Conservation (phyloP, 1,140 invertebrate genomes). For the Diorhabda carinulata region DNA sequence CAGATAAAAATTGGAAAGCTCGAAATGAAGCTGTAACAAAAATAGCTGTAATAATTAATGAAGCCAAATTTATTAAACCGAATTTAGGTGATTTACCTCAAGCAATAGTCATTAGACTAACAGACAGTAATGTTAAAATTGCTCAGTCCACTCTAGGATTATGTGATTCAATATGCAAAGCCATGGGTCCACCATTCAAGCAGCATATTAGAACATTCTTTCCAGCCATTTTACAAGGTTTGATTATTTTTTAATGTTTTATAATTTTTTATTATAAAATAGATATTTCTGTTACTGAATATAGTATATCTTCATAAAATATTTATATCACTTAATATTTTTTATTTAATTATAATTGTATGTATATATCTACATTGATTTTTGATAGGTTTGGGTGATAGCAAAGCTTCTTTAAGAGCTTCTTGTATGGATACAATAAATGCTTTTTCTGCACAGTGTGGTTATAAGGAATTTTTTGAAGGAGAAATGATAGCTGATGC, state of each 20-base stretch:
- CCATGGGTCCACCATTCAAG: constrained; percentile 78
- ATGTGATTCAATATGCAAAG: constrained; percentile 71
- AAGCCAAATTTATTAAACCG: constrained; percentile 75
- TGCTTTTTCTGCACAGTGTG: constrained; percentile 75
- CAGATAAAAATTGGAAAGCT: constrained; percentile 94
- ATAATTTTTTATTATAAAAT: neutral
- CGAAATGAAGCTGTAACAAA: constrained; percentile 80
- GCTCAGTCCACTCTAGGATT: constrained; percentile 77
- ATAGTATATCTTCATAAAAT: neutral
- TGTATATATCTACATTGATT: no score
- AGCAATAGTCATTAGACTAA: constrained; percentile 68
- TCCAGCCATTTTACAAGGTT: constrained; percentile 78
- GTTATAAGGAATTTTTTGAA: constrained; percentile 79
- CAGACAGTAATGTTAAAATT: constrained; percentile 89
- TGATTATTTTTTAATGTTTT: constrained; percentile 5
- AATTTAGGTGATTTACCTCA: constrained; percentile 79
- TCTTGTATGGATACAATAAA: constrained; percentile 78
- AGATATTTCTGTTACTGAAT: neutral
- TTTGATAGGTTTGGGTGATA: constrained; percentile 56
- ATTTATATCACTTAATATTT: neutral
- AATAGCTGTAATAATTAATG: constrained; percentile 68
- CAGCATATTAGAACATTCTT: constrained; percentile 76
- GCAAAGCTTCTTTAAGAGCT: constrained; percentile 70
- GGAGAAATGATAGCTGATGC: constrained; percentile 85
- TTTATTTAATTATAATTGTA: constrained; percentile 19